Percentiles rank a stretch among this genome's conserved stretches.
These are phyloP conservation scores for Xestia ashworthii DNA, from an alignment of 2,888 invertebrate species.

Conservation along the genomic window DNA sequence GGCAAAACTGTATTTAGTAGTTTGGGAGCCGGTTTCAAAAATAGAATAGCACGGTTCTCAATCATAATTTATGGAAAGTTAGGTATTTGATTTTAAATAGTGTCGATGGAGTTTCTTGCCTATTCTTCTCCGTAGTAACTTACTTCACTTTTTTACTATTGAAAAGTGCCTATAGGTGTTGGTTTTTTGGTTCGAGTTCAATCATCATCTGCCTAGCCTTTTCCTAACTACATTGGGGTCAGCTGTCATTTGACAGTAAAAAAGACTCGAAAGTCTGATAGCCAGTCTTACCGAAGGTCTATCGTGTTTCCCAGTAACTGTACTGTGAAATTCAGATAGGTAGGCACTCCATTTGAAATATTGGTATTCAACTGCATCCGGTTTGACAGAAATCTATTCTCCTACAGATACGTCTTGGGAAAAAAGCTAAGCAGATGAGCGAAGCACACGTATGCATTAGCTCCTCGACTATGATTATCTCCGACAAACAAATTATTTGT, in stretches of 20 bases:
- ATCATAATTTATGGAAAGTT: not conserved
- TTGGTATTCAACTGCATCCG: not conserved
- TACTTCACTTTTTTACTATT: not conserved
- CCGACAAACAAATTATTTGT: not conserved
- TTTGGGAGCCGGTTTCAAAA: not conserved
- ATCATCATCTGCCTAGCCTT: not conserved
- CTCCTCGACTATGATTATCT: slow-evolving; percentile 11
- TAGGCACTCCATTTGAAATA: not conserved
- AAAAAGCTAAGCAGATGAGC: not conserved
- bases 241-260: not conserved
- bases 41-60: not conserved
- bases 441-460: not conserved
- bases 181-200: not conserved
- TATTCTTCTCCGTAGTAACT: not conserved
- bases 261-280: not conserved
- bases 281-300: not conserved
- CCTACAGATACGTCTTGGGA: not conserved
- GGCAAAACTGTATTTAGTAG: not conserved
- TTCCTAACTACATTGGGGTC: not conserved
- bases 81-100: not conserved
- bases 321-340: not conserved
- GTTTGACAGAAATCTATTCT: not conserved
- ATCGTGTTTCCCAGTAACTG: not conserved
- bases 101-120: not conserved
- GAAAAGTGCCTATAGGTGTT: not conserved